Evolutionary conservation across 2,888 invertebrate species (phyloP).

Genomic region (Anoplius nigerrimus): DNA sequence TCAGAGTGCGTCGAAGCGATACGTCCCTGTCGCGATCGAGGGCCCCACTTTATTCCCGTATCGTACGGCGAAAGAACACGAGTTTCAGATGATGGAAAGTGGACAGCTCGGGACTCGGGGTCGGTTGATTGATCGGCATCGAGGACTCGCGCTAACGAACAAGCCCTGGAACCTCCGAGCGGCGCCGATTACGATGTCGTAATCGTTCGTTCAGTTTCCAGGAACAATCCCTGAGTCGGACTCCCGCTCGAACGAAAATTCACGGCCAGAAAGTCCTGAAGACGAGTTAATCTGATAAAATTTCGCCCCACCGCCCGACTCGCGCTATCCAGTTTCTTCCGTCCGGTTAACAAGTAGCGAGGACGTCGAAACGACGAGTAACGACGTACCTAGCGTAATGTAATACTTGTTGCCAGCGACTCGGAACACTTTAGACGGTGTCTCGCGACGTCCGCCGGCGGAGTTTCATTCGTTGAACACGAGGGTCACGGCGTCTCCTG

Average conservation of each 20-base stretch:
- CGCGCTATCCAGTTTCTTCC: too few relatives aligned
- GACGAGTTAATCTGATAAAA: too few relatives aligned
- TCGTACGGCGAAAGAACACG: slow-evolving; percentile 41
- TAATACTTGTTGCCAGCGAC: too few relatives aligned
- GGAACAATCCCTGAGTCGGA: too few relatives aligned
- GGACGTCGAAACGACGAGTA: slow-evolving; percentile 20
- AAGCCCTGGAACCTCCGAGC: slow-evolving; percentile 44
- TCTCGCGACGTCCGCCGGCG: slow-evolving; percentile 1
- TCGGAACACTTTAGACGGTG: slow-evolving; percentile 12
- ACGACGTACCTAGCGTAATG: slow-evolving; percentile 17
- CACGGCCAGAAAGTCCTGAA: too few relatives aligned
- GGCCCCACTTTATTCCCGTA: slow-evolving; percentile 45
- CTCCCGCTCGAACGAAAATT: too few relatives aligned
- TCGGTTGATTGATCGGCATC: slow-evolving; percentile 48
- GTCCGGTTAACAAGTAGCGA: slow-evolving; percentile 16
- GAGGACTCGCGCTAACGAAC: slow-evolving; percentile 48
- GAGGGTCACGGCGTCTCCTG: slow-evolving; percentile 10
- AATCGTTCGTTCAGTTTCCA: background rate
- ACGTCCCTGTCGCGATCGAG: slow-evolving; percentile 43
- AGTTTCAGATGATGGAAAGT: slow-evolving; percentile 41
- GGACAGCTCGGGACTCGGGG: slow-evolving; percentile 19
- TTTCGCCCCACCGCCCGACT: background rate
- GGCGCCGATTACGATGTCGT: background rate
- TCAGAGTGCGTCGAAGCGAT: slow-evolving; percentile 48
- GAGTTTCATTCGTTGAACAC: slow-evolving; percentile 12